Percentiles rank a stretch among this genome's conserved stretches.
Evolutionary conservation across 1,140 invertebrate species (phyloP).

Genomic region (Atta colombica): DNA sequence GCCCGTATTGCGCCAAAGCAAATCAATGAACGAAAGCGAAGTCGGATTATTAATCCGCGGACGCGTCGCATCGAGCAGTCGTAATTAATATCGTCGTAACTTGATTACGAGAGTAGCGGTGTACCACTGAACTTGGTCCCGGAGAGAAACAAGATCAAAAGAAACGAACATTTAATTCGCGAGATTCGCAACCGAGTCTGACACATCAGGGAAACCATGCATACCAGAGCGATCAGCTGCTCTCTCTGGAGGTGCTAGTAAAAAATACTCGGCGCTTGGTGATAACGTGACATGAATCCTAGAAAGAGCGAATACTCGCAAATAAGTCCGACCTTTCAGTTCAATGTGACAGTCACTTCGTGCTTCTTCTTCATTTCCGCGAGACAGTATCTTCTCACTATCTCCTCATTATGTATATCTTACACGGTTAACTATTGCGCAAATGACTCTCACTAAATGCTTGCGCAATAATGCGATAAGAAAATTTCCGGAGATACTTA

Average conservation of each 20-base stretch:
- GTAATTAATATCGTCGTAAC: conserved; percentile 68
- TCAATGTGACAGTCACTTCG: background rate
- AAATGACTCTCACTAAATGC: conserved; percentile 14
- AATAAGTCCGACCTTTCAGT: conserved; percentile 43
- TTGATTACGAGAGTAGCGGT: conserved; percentile 52
- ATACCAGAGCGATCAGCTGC: conserved; percentile 15
- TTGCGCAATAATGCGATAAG: conserved; percentile 37
- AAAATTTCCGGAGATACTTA: conserved; percentile 28
- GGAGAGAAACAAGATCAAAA: conserved; percentile 57
- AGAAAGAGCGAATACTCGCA: conserved; percentile 33
- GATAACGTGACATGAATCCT: conserved; percentile 36
- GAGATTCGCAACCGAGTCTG: conserved; percentile 25
- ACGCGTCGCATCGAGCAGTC: conserved; percentile 48
- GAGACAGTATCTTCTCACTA: conserved; percentile 12
- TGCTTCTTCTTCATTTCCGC: conserved; percentile 36
- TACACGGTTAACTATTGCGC: conserved; percentile 21
- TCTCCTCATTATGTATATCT: conserved; percentile 37
- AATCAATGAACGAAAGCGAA: conserved; percentile 65
- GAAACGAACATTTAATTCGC: conserved; percentile 43
- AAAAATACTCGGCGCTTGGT: conserved; percentile 18
- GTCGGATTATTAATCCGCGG: conserved; percentile 64
- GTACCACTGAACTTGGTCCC: conserved; percentile 55
- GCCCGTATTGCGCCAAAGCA: conserved; percentile 30
- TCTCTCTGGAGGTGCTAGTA: conserved; percentile 12
- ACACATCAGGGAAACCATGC: background rate